These are phyloP conservation scores for Rana temporaria DNA, from an alignment of 2,113 vertebrate species.

Conservation along the genomic window DNA sequence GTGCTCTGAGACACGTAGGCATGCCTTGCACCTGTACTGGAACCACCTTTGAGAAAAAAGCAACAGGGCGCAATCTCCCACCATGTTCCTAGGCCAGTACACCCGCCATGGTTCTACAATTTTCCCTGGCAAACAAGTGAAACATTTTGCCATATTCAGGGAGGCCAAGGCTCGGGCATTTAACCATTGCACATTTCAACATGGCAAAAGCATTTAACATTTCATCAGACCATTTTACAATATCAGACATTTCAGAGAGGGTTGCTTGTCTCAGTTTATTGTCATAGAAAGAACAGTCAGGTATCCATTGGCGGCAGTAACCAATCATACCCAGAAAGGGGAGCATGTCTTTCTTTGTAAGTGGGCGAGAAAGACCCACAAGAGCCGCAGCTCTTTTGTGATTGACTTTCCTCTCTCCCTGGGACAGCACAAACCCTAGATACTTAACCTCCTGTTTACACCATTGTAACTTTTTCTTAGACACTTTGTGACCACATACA, in stretches of 20 bases:
- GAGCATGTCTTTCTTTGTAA: neutral
- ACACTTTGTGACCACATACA: too few relatives aligned
- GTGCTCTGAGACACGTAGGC: neutral
- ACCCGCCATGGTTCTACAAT: too few relatives aligned
- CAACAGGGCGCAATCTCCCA: neutral
- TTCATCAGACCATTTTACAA: neutral
- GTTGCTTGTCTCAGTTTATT: neutral
- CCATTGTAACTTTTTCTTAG: too few relatives aligned
- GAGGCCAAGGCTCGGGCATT: neutral
- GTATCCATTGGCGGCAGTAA: neutral
- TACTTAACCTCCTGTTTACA: neutral
- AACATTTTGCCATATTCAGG: neutral
- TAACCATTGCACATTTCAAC: neutral
- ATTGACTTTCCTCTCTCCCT: neutral
- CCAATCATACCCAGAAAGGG: neutral
- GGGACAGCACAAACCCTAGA: neutral
- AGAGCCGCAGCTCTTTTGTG: too few relatives aligned
- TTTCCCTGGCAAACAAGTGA: too few relatives aligned
- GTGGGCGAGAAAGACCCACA: neutral
- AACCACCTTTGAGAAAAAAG: too few relatives aligned
- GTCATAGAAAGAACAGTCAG: too few relatives aligned
- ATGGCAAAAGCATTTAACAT: too few relatives aligned
- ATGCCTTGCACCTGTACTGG: neutral
- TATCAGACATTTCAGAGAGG: neutral
- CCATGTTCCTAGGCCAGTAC: neutral